Evolutionary conservation across 2,888 invertebrate species (phyloP), one percentile per base, ranked within the genome.

Genomic region (Melieria picta): DNA sequence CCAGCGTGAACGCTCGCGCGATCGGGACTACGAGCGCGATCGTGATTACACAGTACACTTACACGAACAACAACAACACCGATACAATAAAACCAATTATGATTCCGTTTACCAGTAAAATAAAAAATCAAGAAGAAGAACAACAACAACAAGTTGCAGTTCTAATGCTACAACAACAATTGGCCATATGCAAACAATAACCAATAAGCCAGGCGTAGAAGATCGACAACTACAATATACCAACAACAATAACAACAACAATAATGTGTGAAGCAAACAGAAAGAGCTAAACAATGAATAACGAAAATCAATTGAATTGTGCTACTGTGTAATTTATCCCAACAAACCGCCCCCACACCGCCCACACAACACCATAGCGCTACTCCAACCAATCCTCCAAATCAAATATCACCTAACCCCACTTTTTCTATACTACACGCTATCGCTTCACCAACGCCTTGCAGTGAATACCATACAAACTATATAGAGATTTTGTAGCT

Each of bases 51-150:
- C 11, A 5, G n/a, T 76, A 74, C 78, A 79, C 48, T 73, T 72
- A 71, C 76, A 75, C 60, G 76, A 77, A 6, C 74, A 75, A 58
- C 82, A 82, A 80, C 78, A 83, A 73, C 56, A 73, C 74, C 66
- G 76, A 67, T 75, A 77, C 76, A 76, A 80, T 77, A 84, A 83
- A 79, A 76, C 76, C 75, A 82, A 84, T 84, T 80, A 84, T 83
- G 84, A 84, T 83, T 84, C 83, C 82, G 85, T 85, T 84, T 84
- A 84, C 83, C 84, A 84, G 77, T 84, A 77, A 77, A 61, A 58
- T 30, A 2, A 64, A 48, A 71, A 45, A 52, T 65, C 7, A 57
- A 42, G 45, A 60, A 11, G 3, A 55, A 69, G 48, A 48, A 30
- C n/a, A 47, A 67, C 11, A 45, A 30, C 4, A 67, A 63, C 64